Evolutionary conservation across 2,113 vertebrate genomes (phyloP), one percentile per base, ranked within the genome.

Genomic region (Marmota flaviventris): DNA sequence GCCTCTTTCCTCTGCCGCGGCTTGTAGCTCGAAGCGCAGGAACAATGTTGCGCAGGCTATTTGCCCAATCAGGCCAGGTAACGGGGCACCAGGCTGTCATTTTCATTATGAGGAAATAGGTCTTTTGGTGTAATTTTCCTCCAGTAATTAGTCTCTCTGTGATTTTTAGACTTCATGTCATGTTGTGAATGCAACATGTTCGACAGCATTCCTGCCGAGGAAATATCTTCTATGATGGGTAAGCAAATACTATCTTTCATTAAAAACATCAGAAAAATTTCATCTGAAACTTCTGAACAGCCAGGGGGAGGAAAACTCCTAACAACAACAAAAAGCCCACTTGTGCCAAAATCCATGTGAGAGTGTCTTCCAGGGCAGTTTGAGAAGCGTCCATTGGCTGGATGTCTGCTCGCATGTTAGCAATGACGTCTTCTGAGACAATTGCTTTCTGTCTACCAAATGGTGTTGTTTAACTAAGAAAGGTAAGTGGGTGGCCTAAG

Each of bases 131-230:
- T 97, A 58, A 96, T 98, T 98, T 98, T 98, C 98, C 96, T 96
- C 95, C 98, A 94, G 97, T 99, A 99, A 99, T 99, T 98, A 99
- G 98, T 99, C 98, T 99, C 99, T 98, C 98, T 98, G 98, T 98
- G 99, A 98, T 98, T 99, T 98, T 98, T 97, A 98, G 97, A 75
- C 97, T 98, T 91, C 14, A 93, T 98, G 98, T 98, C 98, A 97
- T 97, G 98, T 97, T 97, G 98, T 94, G 98, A 98, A 94, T 97
- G 98, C 98, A 98, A 97, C 98, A 84, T 97, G 98, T 98, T 98
- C 92, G 88, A 98, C 98, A 98, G 98, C 96, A 69, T 98, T 98
- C 98, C 98, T 98, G 98, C 98, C 79, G 98, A 98, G 98, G 98
- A 96, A 93, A 91, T 89, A 96, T 96, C 96, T 97, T 85, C 98